Conservation (phyloP, 2,888 invertebrate genomes). For the Agrochola lychnidis region DNA sequence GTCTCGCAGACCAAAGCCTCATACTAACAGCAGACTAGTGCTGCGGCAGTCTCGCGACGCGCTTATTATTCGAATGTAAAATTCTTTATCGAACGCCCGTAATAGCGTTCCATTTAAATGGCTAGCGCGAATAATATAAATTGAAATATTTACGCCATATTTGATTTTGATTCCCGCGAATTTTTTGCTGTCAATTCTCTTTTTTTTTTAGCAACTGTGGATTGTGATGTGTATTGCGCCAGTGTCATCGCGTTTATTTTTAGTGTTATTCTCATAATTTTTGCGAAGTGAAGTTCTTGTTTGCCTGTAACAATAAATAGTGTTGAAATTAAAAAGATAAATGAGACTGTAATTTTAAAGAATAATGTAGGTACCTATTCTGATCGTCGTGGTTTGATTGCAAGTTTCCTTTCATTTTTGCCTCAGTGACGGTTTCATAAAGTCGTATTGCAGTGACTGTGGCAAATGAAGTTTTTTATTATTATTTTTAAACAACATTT, state of each 20-base stretch:
- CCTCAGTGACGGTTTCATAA: conserved; percentile 66
- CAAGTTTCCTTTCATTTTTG: conserved; percentile 59
- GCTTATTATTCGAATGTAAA: conserved; percentile 54
- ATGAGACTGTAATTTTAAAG: conserved; percentile 20
- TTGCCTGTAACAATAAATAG: conserved; percentile 37
- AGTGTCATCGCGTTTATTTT: conserved; percentile 52
- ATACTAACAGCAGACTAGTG: conserved; percentile 61
- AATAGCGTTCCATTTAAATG: conserved; percentile 44
- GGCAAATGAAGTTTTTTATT: conserved; percentile 56
- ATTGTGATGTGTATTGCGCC: conserved; percentile 29
- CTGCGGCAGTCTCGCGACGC: conserved; percentile 56
- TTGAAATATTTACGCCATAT: conserved; percentile 59
- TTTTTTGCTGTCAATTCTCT: conserved; percentile 30
- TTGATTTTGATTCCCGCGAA: conserved; percentile 52
- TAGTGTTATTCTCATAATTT: conserved; percentile 55
- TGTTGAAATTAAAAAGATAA: conserved; percentile 10
- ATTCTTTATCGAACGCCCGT: conserved; percentile 61
- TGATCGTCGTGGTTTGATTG: conserved; percentile 45
- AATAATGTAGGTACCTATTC: conserved; percentile 27
- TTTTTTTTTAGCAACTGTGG: conserved; percentile 23
- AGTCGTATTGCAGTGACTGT: conserved; percentile 57
- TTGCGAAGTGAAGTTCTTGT: conserved; percentile 32
- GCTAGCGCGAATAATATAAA: conserved; percentile 36
- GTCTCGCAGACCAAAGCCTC: conserved; percentile 66
- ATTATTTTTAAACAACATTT: conserved; percentile 53